phyloP scores from a whole-genome alignment of 2,113 vertebrate species.

The Pseudorhombus dupliciocellatus region DNA sequence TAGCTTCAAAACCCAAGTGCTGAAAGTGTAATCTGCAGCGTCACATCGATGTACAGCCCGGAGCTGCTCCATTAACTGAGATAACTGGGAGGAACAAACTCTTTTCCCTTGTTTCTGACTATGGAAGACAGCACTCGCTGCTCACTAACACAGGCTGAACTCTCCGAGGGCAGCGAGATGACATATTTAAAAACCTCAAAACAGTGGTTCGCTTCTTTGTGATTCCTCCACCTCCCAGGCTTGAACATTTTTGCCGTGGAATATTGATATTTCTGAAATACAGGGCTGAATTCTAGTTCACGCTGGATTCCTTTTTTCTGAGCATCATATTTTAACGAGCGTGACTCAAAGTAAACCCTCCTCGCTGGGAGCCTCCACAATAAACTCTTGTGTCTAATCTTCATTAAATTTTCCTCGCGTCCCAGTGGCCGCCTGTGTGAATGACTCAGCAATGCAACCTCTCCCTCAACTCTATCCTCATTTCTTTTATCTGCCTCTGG shows the following conservation, averaged over 20 bases:
- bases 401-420: slow-evolving; percentile 41
- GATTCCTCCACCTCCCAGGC: slow-evolving; percentile 46
- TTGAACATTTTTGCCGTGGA: slow-evolving; percentile 23
- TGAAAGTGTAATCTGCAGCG: slow-evolving; percentile 67
- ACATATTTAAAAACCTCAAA: slow-evolving; percentile 56
- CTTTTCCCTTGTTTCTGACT: slow-evolving; percentile 56
- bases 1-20: slow-evolving; percentile 46
- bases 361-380: slow-evolving; percentile 40
- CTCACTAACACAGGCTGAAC: slow-evolving; percentile 57
- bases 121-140: slow-evolving; percentile 51
- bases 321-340: slow-evolving; percentile 47
- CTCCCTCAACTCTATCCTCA: slow-evolving; percentile 32
- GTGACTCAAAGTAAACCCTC: slow-evolving; percentile 52
- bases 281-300: slow-evolving; percentile 13
- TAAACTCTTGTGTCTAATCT: slow-evolving; percentile 40
- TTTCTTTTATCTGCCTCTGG: slow-evolving; percentile 11
- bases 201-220: slow-evolving; percentile 32
- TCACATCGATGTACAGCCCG: slow-evolving; percentile 63
- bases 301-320: slow-evolving; percentile 8
- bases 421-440: slow-evolving; percentile 32
- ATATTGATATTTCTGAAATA: slow-evolving; percentile 29
- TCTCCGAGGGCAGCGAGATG: slow-evolving; percentile 59
- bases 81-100: slow-evolving; percentile 63
- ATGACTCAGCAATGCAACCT: slow-evolving; percentile 45
- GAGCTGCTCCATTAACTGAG: slow-evolving; percentile 71